A percentile compares a stretch with the other conserved stretches of the same genome.
Evolutionary conservation across 1,140 invertebrate genomes (phyloP).

Genomic region (Macrobrachium nipponense): DNA sequence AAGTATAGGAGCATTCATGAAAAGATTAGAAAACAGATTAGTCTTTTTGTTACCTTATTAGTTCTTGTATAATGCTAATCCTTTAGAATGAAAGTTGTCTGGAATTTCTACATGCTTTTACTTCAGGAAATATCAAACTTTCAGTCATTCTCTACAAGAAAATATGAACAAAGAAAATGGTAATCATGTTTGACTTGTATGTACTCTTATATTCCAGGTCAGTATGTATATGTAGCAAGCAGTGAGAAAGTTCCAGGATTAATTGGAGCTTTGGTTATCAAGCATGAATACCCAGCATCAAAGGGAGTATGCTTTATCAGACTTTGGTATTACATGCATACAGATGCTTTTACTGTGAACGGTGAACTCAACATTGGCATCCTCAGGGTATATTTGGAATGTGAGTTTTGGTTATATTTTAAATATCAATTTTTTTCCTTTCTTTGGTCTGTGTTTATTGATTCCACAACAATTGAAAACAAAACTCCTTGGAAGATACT

Average conservation of each 20-base stretch:
- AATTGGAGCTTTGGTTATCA: background rate
- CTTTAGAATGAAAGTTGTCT: too few relatives aligned
- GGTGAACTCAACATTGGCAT: conserved; percentile 27
- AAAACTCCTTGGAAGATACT: too few relatives aligned
- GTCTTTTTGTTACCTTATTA: too few relatives aligned
- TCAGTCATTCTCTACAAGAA: background rate
- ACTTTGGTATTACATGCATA: conserved; percentile 54
- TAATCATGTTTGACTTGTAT: background rate
- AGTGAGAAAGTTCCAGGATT: background rate
- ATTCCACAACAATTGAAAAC: background rate
- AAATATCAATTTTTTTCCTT: background rate
- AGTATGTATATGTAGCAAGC: conserved; percentile 39
- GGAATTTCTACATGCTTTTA: too few relatives aligned
- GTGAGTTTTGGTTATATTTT: conserved; percentile 16
- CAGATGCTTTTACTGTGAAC: background rate
- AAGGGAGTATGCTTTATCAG: conserved; percentile 43
- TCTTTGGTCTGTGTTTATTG: background rate
- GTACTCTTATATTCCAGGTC: conserved; percentile 22
- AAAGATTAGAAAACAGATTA: too few relatives aligned
- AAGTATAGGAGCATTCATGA: too few relatives aligned
- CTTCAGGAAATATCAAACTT: too few relatives aligned
- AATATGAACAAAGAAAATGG: background rate
- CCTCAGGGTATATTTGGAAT: conserved; percentile 36
- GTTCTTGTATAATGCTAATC: too few relatives aligned
- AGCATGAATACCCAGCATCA: conserved; percentile 37